Evolutionary conservation across 2,797 vertebrate species (phyloP), one percentile per base, ranked within the genome.

Genomic region (Ptychobarbus kaznakovi): DNA sequence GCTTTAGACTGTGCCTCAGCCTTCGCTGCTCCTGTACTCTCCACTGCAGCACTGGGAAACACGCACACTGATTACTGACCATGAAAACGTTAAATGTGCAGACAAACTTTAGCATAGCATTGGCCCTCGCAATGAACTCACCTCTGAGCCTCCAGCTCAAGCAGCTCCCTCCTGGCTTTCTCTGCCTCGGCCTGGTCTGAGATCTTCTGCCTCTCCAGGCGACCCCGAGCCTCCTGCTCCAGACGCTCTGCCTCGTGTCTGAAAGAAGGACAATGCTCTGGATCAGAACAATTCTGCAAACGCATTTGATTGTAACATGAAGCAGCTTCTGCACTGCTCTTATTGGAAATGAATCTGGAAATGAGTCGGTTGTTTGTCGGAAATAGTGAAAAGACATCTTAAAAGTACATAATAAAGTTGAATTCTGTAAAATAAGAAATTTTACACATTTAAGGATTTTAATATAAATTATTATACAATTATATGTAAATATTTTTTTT

Each of bases 91-190:
- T 35, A 46, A 20, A 35, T 66, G 42, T 40, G 72, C 42, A 40
- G 56, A 75, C 1, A 8, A 46, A 44, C 4, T 28, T 61, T 11
- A 42, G 8, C 40, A 42, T 2, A 22, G 75, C 74, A 79, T 22
- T 56, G 51, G 18, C 20, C 25, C 51, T 46, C 16, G n/a, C 20
- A 28, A 69, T 61, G 16, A 44, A 58, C 25, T 89, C 86, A 98
- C 97, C 97, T 97, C 88, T 96, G 94, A 0, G 97, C 97, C 91
- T 98, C 97, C 83, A 98, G 94, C 89, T 97, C 96, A 92, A 98
- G 92, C 87, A 98, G 95, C 51, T 97, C 96, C 89, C 93, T 97
- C 42, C 96, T 93, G 66, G 97, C 96, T 49, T 87, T 91, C 90
- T 98, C 97, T 0, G 96, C 96, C 90, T 97, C 93, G 0, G 96